phyloP scores from a whole-genome alignment of 2,113 vertebrate species.

The Brachionichthys hirsutus region DNA sequence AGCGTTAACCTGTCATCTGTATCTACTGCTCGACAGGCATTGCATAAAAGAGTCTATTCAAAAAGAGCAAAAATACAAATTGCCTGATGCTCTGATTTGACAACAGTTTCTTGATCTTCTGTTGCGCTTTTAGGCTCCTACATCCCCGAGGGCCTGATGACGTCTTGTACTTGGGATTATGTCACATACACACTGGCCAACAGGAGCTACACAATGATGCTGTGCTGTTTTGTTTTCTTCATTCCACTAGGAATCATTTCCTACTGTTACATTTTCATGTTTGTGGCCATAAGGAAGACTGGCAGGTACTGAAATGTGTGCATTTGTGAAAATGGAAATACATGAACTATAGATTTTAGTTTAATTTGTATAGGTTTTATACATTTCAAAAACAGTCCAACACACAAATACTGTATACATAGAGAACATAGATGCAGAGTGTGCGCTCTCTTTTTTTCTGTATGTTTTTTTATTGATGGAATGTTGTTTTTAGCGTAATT shows the following conservation, averaged over 20 bases:
- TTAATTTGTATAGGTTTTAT: too few relatives aligned
- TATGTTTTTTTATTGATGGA: too few relatives aligned
- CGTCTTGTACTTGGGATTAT: conserved; percentile 95
- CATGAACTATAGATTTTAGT: too few relatives aligned
- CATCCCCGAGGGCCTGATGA: conserved; percentile 91
- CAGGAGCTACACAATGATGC: conserved; percentile 90
- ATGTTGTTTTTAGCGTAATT: too few relatives aligned
- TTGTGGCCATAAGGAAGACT: conserved; percentile 84
- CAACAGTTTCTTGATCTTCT: neutral
- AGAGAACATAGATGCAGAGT: too few relatives aligned
- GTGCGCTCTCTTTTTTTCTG: too few relatives aligned
- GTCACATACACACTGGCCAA: conserved; percentile 83
- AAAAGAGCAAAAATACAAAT: too few relatives aligned
- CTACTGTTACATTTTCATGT: conserved; percentile 91
- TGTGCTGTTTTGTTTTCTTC: conserved; percentile 94
- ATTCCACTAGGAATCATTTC: conserved; percentile 87
- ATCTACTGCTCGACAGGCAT: neutral
- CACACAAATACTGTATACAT: too few relatives aligned
- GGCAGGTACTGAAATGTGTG: conserved; percentile 73
- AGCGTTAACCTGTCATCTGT: neutral
- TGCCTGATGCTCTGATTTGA: neutral
- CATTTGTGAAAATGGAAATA: neutral
- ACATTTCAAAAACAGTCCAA: too few relatives aligned
- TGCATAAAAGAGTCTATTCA: neutral
- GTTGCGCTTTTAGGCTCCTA: conserved; percentile 80